Evolutionary conservation across 2,797 vertebrate species (phyloP).

Genomic region (Numenius phaeopus): DNA sequence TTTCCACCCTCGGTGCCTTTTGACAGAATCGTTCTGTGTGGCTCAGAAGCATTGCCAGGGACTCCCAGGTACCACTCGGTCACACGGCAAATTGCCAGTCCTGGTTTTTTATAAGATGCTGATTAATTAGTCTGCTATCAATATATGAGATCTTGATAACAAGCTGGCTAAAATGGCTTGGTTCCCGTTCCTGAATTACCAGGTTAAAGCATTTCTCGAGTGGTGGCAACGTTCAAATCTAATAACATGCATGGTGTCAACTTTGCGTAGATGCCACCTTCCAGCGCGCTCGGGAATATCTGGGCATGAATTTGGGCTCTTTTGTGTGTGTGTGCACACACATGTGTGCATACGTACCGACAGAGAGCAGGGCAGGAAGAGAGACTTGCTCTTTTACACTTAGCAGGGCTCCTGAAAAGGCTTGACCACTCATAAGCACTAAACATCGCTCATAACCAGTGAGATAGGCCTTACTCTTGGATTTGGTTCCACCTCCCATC

Average conservation of each 20-base stretch:
- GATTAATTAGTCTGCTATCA: background rate
- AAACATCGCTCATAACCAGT: background rate
- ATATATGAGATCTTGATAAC: background rate
- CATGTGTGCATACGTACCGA: background rate
- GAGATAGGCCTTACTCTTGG: fast-evolving
- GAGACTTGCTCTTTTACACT: background rate
- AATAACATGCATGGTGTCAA: background rate
- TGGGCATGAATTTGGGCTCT: background rate
- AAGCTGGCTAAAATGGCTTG: background rate
- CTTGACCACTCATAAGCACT: background rate
- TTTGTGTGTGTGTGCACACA: too few relatives aligned
- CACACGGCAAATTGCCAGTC: background rate
- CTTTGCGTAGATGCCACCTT: background rate
- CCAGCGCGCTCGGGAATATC: background rate
- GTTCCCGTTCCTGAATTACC: background rate
- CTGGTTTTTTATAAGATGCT: background rate
- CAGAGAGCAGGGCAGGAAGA: background rate
- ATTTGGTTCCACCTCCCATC: background rate
- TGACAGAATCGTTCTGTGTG: background rate
- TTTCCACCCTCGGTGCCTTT: background rate
- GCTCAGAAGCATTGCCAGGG: background rate
- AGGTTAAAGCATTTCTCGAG: background rate
- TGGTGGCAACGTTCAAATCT: background rate
- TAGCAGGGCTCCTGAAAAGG: background rate
- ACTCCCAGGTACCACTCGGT: background rate